Percentiles rank a stretch among this genome's conserved stretches.
phyloP scores from a whole-genome alignment of 2,113 vertebrate genomes.

The Sander vitreus region DNA sequence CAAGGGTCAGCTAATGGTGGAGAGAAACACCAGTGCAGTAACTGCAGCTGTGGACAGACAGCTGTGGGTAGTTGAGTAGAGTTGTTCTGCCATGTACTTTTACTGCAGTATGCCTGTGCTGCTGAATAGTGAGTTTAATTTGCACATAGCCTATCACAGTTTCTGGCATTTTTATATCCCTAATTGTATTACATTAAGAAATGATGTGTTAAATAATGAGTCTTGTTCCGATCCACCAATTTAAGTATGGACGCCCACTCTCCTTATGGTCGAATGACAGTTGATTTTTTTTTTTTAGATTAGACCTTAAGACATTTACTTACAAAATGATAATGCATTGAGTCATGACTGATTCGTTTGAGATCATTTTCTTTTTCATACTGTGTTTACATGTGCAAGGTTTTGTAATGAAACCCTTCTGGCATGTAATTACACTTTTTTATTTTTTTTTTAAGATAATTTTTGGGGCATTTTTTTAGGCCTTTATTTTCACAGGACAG shows the following conservation, averaged over 20 bases:
- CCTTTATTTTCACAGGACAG: no score
- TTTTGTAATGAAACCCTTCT: conserved; percentile 20
- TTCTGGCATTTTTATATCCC: conserved; percentile 32
- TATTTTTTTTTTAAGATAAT: no score
- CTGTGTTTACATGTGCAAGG: background rate
- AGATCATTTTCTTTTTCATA: background rate
- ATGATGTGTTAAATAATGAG: conserved; percentile 12
- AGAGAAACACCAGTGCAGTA: conserved; percentile 18
- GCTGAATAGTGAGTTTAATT: conserved; percentile 9
- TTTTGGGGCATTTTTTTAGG: no score
- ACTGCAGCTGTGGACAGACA: conserved; percentile 27
- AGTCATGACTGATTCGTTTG: background rate
- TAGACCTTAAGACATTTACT: background rate
- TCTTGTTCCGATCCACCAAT: background rate
- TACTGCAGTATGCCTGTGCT: background rate
- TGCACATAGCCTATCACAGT: conserved; percentile 6
- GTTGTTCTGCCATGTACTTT: background rate
- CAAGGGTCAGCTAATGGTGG: conserved; percentile 11
- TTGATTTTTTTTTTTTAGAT: background rate
- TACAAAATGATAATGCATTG: background rate
- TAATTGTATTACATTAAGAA: conserved; percentile 35
- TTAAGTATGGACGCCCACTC: conserved; percentile 25
- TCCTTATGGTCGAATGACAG: conserved; percentile 20
- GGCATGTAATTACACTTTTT: conserved; percentile 16
- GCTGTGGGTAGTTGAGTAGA: conserved; percentile 6